A percentile compares a stretch with the other conserved stretches of the same genome.
Conservation (phyloP, 92 coral and sea anemone species). For the Palythoa grandis region DNA sequence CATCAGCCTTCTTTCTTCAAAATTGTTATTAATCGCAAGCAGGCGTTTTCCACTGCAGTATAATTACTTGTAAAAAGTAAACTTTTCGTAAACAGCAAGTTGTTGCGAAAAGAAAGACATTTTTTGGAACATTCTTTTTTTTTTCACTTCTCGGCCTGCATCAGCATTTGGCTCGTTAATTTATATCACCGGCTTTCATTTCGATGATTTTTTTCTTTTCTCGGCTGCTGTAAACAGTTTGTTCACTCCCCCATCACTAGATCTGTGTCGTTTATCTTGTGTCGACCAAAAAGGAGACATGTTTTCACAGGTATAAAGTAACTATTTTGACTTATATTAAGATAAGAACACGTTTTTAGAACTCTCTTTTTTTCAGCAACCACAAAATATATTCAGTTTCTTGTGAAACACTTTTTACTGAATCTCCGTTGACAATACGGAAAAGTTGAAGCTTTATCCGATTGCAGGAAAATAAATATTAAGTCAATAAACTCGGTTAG, state of each 20-base stretch:
- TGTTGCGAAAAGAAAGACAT: too few relatives aligned
- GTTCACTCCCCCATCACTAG: neutral
- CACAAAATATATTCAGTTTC: constrained; percentile 15
- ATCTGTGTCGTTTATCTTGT: neutral
- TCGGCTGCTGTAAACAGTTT: neutral
- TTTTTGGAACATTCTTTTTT: too few relatives aligned
- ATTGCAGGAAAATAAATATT: constrained; percentile 29
- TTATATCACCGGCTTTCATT: neutral
- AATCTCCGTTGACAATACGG: constrained; percentile 12
- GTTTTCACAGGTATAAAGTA: neutral
- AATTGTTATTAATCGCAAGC: too few relatives aligned
- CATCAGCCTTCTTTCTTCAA: too few relatives aligned
- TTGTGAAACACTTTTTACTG: constrained; percentile 9
- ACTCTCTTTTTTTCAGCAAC: neutral
- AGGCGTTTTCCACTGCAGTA: too few relatives aligned
- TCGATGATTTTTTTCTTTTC: neutral
- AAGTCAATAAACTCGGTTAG: neutral
- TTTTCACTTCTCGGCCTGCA: too few relatives aligned
- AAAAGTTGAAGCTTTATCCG: neutral
- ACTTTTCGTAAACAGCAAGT: too few relatives aligned
- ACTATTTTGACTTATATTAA: neutral
- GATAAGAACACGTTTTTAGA: neutral
- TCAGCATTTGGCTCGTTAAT: neutral
- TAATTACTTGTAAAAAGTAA: too few relatives aligned
- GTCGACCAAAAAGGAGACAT: neutral